These are phyloP conservation scores for Solenopsis fugax DNA, from an alignment of 1,140 invertebrate genomes.

Conservation along the genomic window DNA sequence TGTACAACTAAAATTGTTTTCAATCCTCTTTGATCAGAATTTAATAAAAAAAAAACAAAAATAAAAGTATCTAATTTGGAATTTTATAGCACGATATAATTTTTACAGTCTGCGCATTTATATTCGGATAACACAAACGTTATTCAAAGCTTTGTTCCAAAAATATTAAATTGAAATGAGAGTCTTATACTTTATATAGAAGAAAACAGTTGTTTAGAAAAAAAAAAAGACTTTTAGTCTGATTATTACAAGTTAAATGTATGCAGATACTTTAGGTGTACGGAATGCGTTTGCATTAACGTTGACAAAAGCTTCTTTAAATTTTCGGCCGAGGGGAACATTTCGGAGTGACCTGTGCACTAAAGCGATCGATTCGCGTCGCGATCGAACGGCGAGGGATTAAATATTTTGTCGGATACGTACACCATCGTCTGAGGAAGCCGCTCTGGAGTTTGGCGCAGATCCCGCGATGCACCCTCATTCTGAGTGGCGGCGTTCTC, in stretches of 20 bases:
- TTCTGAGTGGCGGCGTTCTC: slow-evolving; percentile 61
- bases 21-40: neutral
- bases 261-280: neutral
- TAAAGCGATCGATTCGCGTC: neutral
- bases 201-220: neutral
- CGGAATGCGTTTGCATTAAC: neutral
- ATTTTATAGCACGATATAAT: neutral
- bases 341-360: no score
- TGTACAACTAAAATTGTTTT: neutral
- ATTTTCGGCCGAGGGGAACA: neutral
- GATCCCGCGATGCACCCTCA: slow-evolving; percentile 85
- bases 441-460: slow-evolving; percentile 85
- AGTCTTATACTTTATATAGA: neutral
- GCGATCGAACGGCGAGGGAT: neutral
- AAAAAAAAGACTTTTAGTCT: neutral
- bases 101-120: neutral
- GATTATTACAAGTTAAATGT: neutral
- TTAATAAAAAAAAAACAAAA: neutral
- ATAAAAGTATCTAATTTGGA: neutral
- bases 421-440: slow-evolving; percentile 85
- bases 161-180: neutral
- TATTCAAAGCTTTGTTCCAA: neutral
- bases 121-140: neutral
- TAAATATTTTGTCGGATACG: slow-evolving; percentile 72
- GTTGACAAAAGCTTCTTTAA: no score